Percentiles rank a stretch among this genome's conserved stretches.
Conservation (phyloP, 2,797 vertebrate genomes). For the Sebastes trivittatus region DNA sequence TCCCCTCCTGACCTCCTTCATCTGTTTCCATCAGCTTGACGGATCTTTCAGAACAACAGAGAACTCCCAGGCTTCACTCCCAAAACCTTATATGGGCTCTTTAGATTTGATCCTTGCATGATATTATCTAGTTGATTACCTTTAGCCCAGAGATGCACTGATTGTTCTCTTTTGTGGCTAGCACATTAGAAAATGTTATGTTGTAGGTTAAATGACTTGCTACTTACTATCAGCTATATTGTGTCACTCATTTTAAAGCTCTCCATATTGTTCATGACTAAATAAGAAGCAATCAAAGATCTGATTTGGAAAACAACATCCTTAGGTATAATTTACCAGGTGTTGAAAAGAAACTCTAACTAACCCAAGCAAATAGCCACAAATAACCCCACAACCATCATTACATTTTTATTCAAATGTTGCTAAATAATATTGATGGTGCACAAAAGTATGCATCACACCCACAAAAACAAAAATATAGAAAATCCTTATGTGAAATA, state of each 20-base stretch:
- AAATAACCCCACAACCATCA: background rate
- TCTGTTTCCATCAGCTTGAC: constrained; percentile 35
- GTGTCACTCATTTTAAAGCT: background rate
- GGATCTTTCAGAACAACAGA: constrained; percentile 34
- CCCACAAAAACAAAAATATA: background rate
- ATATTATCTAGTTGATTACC: constrained; percentile 25
- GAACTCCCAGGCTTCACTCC: constrained; percentile 7
- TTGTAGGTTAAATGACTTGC: background rate
- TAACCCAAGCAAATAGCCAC: background rate
- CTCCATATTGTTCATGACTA: background rate
- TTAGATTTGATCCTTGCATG: constrained; percentile 9
- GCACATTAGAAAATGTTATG: background rate
- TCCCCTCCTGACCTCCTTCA: constrained; percentile 31
- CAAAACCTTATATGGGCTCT: constrained; percentile 51
- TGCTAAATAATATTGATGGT: background rate
- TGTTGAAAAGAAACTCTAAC: background rate
- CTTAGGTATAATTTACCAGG: background rate
- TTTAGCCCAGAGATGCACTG: background rate
- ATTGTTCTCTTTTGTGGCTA: background rate
- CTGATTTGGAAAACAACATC: background rate
- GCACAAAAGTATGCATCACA: too few species aligned
- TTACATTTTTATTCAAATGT: background rate
- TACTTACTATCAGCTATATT: background rate
- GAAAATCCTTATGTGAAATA: background rate
- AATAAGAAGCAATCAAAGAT: background rate